Evolutionary conservation across 2,113 vertebrate species (phyloP).

Genomic region (Smithornis capensis): DNA sequence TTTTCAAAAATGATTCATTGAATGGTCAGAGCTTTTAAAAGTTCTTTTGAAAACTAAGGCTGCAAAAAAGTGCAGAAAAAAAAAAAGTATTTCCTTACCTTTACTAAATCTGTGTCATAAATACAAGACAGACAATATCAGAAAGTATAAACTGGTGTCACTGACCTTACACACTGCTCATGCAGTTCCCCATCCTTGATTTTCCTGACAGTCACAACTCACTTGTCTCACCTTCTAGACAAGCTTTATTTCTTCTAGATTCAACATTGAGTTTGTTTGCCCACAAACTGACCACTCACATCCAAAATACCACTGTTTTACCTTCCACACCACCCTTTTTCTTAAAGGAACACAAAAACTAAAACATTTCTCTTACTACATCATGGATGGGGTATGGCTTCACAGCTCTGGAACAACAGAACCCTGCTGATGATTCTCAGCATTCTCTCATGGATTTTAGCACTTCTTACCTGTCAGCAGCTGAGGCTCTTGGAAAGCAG

Average conservation of each 20-base stretch:
- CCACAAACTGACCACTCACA: neutral
- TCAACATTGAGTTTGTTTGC: neutral
- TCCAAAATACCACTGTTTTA: neutral
- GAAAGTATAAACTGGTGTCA: neutral
- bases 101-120: neutral
- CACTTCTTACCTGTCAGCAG: slow-evolving; percentile 76
- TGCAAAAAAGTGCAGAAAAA: neutral
- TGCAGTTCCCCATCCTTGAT: neutral
- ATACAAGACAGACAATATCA: neutral
- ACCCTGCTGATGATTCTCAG: neutral
- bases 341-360: neutral
- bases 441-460: neutral
- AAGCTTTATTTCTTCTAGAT: neutral
- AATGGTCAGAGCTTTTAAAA: neutral
- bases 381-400: neutral
- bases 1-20: neutral
- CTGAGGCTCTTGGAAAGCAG: slow-evolving; percentile 74
- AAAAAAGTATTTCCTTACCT: neutral
- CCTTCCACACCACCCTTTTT: neutral
- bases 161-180: neutral
- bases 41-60: neutral
- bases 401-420: neutral
- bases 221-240: neutral
- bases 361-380: neutral
- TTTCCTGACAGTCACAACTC: neutral